Evolutionary conservation across 2,888 invertebrate species (phyloP), one percentile per base, ranked within the genome.

Genomic region (Isoperla grammatica): DNA sequence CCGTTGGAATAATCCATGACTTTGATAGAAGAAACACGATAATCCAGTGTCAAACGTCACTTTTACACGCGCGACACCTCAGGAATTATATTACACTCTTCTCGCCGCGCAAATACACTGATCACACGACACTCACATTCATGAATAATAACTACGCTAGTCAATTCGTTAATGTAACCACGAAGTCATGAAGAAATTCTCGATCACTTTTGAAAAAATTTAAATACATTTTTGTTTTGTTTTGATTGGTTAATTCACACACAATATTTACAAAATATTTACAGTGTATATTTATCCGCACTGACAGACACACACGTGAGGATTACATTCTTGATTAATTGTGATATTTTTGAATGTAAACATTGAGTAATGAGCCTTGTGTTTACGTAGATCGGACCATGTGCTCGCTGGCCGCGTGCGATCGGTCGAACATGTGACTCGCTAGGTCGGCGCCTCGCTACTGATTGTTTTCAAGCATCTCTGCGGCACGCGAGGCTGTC

Each of bases 41-140:
- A 53, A 53, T 53, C 53, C 39, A 53, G 19, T 53, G 53, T 53
- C 40, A 49, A 15, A 29, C 15, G 29, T 29, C 29, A 29, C 29
- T 29, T 29, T 4, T n/a, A n/a, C n/a, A n/a, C n/a, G 8, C 29
- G 29, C 29, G 29, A 29, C 29, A 8, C 29, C 29, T 6, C 29
- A 29, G 5, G 46, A 6, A 46, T 22, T 46, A 22, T 46, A 11
- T 2, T 20, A 6, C 20, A 20, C 8, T 20, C 46, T 19, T 22
- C 46, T 19, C 20, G 12, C 12, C 20, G 17, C 20, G 22, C 20
- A 20, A 20, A 46, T n/a, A 46, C 46, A 46, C 46, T 46, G 5
- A 22, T 29, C 20, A 46, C 20, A 19, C 20, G 3, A 22, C 46
- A 46, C 20, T 19, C 17, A 46, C 13, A 22, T 19, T 46, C 46